Evolutionary conservation across 2,797 vertebrate species (phyloP).

Genomic region (Enteromius anoplus): DNA sequence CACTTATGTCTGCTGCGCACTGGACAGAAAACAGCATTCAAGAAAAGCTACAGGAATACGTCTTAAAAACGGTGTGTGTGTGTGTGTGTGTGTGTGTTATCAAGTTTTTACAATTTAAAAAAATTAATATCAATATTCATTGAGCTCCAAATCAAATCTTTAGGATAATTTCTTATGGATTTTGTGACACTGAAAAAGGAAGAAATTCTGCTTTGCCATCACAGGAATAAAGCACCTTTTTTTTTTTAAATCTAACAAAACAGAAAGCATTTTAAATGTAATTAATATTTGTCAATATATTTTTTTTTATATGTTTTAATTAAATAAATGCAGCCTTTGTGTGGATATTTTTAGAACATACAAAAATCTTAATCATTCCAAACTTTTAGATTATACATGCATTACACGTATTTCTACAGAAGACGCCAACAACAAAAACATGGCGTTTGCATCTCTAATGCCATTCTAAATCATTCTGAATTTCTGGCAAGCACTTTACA

Average conservation of each 20-base stretch:
- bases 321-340: not conserved
- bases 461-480: not conserved
- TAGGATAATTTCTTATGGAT: not conserved
- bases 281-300: not conserved
- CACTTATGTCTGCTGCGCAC: not conserved
- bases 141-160: not conserved
- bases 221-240: not conserved
- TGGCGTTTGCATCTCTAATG: not conserved
- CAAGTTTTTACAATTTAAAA: not conserved
- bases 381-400: not conserved
- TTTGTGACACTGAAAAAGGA: not conserved
- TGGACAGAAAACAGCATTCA: slow-evolving; percentile 17
- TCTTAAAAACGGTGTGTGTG: not conserved
- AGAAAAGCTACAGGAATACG: not conserved
- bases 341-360: not conserved
- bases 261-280: not conserved
- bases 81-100: too few species aligned
- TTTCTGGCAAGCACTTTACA: not conserved
- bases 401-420: not conserved
- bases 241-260: not conserved
- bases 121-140: not conserved
- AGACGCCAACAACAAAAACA: not conserved
- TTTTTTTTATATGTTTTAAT: not conserved
- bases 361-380: not conserved
- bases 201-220: not conserved